A percentile compares a stretch with the other conserved stretches of the same genome.
Conservation (phyloP, 2,113 vertebrate species). For the Calypte anna region DNA sequence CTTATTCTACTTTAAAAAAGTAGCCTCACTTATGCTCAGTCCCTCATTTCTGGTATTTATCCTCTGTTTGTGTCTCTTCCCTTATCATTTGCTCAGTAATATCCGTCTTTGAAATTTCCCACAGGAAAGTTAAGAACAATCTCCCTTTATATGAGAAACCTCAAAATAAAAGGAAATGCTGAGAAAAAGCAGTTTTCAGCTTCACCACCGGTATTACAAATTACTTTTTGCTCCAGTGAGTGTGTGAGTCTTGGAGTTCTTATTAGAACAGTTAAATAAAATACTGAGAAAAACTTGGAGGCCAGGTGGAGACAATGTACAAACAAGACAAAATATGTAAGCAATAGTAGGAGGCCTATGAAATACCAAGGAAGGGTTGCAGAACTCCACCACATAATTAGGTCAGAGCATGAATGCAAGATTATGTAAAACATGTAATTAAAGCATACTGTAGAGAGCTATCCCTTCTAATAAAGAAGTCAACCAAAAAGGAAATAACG, state of each 20-base stretch:
- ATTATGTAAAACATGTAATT: neutral
- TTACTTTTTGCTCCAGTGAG: neutral
- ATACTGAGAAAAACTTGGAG: neutral
- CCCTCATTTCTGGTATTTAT: neutral
- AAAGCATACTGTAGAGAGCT: neutral
- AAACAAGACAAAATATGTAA: neutral
- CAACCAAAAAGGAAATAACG: neutral
- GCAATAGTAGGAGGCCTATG: neutral
- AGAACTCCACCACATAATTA: neutral
- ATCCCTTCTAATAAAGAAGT: neutral
- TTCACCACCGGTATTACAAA: neutral
- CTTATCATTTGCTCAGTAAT: neutral
- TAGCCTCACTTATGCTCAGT: fast-evolving
- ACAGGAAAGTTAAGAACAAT: neutral
- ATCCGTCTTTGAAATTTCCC: neutral
- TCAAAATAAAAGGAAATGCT: neutral
- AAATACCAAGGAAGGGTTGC: neutral
- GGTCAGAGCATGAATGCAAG: neutral
- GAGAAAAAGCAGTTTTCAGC: neutral
- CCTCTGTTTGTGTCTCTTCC: neutral
- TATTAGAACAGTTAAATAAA: neutral
- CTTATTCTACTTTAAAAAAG: neutral
- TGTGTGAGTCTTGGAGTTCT: neutral
- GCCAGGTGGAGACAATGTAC: neutral
- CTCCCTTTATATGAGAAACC: neutral